Percentiles rank a stretch among this genome's conserved stretches.
Evolutionary conservation across 2,797 vertebrate species (phyloP).

Genomic region (Pygocentrus nattereri): DNA sequence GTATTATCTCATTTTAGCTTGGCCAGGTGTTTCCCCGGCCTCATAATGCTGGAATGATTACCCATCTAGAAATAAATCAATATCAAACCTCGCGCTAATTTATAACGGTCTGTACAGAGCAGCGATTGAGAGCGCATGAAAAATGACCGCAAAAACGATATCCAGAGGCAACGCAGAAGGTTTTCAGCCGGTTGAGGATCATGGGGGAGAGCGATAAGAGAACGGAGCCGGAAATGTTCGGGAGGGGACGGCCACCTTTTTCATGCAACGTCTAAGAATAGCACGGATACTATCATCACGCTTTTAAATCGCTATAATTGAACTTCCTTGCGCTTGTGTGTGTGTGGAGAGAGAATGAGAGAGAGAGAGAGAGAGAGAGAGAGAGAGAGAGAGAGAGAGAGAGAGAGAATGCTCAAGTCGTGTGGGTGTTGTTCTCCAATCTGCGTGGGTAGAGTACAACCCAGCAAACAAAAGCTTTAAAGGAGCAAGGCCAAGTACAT

Average conservation of each 20-base stretch:
- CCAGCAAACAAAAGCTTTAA: conserved; percentile 55
- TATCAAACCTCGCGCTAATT: conserved; percentile 69
- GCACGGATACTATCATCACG: conserved; percentile 56
- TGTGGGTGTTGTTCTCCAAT: conserved; percentile 50
- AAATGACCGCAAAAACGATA: conserved; percentile 69
- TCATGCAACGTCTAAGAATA: conserved; percentile 60
- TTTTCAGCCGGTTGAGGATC: conserved; percentile 54
- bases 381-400: conserved; percentile 11
- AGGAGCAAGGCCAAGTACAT: conserved; percentile 64
- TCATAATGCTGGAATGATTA: conserved; percentile 68
- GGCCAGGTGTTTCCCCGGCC: conserved; percentile 61
- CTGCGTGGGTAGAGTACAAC: conserved; percentile 54
- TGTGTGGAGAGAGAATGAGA: conserved; percentile 11
- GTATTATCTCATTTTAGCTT: conserved; percentile 34
- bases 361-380: background rate
- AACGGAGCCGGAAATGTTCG: conserved; percentile 62
- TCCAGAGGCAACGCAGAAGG: conserved; percentile 62
- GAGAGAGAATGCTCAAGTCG: conserved; percentile 32
- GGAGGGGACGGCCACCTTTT: conserved; percentile 42
- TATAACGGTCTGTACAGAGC: conserved; percentile 68
- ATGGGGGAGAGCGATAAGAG: conserved; percentile 67
- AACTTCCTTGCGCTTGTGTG: conserved; percentile 51
- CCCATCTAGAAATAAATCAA: conserved; percentile 75
- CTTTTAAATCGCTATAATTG: conserved; percentile 63
- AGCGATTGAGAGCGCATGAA: conserved; percentile 70